These are phyloP conservation scores for Argyra leucocephala DNA, from an alignment of 2,888 invertebrate genomes.

Conservation along the genomic window DNA sequence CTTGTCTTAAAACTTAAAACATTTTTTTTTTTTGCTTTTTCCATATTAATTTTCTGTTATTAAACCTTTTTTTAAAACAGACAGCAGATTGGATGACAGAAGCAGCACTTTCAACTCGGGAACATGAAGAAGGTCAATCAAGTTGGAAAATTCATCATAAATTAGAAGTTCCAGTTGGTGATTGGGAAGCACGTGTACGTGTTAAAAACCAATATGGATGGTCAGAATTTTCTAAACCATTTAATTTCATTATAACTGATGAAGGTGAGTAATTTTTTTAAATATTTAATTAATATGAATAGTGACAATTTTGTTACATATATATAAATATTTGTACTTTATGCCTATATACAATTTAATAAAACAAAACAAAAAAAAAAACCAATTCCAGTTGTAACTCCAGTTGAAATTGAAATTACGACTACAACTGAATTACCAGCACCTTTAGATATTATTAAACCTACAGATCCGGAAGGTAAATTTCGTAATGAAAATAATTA, in stretches of 20 bases:
- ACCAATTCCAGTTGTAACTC: background rate
- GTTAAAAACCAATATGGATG: conserved; percentile 37
- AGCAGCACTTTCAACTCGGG: conserved; percentile 33
- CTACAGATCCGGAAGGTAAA: background rate
- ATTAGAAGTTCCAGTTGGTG: conserved; percentile 34
- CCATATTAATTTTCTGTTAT: no score
- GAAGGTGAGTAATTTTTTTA: conserved; percentile 9
- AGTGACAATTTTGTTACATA: no score
- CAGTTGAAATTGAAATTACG: background rate
- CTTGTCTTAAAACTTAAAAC: no score
- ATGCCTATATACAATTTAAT: background rate
- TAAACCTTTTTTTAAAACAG: no score
- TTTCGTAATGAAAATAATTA: background rate
- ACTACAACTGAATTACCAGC: background rate
- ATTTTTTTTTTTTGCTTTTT: no score
- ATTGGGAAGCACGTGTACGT: conserved; percentile 37
- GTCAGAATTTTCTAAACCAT: conserved; percentile 36
- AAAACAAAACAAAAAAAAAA: background rate
- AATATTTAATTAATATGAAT: no score
- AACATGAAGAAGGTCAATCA: conserved; percentile 31
- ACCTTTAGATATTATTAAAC: background rate
- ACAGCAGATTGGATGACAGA: conserved; percentile 34
- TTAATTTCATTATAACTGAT: conserved; percentile 30
- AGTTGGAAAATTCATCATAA: conserved; percentile 40
- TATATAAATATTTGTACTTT: background rate